Evolutionary conservation across 2,797 vertebrate genomes (phyloP).

Genomic region (Mormyrus proboscirostris): DNA sequence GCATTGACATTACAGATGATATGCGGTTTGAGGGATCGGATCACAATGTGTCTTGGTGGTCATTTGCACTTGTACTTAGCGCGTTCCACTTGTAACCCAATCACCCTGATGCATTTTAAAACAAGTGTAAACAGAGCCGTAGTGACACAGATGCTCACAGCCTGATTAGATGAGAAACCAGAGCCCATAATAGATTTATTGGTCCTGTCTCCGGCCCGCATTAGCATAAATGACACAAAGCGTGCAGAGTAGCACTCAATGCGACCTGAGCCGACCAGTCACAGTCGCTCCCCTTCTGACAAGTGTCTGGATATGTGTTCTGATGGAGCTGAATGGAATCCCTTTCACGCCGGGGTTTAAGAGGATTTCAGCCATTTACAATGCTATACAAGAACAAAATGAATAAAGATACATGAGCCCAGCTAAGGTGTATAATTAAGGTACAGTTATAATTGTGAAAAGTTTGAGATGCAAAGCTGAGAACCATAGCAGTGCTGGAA

Average conservation of each 20-base stretch:
- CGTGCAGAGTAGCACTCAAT: not conserved
- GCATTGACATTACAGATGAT: not conserved
- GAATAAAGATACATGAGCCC: not conserved
- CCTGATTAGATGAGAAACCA: conserved; percentile 9
- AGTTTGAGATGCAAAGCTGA: not conserved
- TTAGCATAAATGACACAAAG: conserved; percentile 8
- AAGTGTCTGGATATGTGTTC: not conserved
- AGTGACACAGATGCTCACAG: not conserved
- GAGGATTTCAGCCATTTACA: not conserved
- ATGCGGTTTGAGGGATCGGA: not conserved
- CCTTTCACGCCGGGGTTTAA: not conserved
- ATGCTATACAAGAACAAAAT: not conserved
- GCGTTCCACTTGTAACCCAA: not conserved
- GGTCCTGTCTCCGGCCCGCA: not conserved
- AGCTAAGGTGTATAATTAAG: not conserved
- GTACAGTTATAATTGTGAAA: not conserved
- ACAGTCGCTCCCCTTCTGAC: not conserved
- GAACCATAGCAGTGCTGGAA: not conserved
- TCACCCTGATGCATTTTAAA: not conserved
- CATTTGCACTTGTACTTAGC: not conserved
- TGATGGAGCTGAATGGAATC: not conserved
- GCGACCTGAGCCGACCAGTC: not conserved
- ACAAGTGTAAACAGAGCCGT: not conserved
- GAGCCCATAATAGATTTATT: conserved; percentile 2
- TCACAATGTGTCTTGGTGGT: not conserved